Conservation (phyloP, 2,888 invertebrate genomes). For the Agrotis exclamationis region DNA sequence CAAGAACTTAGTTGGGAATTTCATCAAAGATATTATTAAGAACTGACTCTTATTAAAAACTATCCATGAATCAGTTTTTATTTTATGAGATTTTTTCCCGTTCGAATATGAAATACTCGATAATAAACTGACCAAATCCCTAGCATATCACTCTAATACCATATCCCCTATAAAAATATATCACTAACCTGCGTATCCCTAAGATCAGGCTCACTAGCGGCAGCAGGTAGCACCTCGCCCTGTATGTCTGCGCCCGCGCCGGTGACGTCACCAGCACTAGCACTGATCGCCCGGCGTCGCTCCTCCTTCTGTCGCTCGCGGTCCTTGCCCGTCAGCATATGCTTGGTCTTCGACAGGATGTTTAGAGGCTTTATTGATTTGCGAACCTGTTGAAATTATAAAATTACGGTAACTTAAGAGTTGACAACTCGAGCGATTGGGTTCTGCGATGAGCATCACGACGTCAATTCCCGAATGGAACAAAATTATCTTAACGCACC, state of each 20-base stretch:
- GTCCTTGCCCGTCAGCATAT: conserved; percentile 79
- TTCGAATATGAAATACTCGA: too few relatives aligned
- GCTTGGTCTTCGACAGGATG: conserved; percentile 80
- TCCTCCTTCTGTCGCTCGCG: conserved; percentile 70
- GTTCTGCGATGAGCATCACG: too few relatives aligned
- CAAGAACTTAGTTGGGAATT: too few relatives aligned
- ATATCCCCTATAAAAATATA: background rate
- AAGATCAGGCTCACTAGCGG: conserved; percentile 93
- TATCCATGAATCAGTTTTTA: too few relatives aligned
- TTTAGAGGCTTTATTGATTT: conserved; percentile 84
- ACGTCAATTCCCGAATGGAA: too few relatives aligned
- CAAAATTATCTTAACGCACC: too few relatives aligned
- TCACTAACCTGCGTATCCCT: conserved; percentile 84
- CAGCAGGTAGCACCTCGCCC: conserved; percentile 78
- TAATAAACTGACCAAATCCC: background rate
- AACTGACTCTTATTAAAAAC: too few relatives aligned
- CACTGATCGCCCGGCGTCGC: conserved; percentile 77
- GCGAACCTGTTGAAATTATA: conserved; percentile 73
- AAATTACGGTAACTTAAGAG: background rate
- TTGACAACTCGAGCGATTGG: too few relatives aligned
- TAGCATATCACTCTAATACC: too few relatives aligned
- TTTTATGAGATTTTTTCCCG: too few relatives aligned
- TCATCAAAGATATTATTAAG: too few relatives aligned
- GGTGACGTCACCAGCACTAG: conserved; percentile 87
- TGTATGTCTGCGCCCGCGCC: conserved; percentile 77